Conservation (phyloP, 2,113 vertebrate species). For the Xenopus borealis region DNA sequence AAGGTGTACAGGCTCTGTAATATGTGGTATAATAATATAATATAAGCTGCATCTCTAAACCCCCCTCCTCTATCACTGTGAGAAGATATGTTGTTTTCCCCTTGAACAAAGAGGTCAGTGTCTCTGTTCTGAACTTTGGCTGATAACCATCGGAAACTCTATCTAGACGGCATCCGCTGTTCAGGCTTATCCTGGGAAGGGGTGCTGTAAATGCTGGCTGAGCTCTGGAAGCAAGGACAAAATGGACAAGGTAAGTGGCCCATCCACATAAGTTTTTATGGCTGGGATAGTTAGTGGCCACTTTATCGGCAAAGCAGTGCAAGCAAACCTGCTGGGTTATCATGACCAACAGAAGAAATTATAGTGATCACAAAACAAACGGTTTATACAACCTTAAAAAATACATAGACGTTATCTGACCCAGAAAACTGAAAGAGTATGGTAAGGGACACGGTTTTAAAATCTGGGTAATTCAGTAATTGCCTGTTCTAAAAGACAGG, state of each 20-base stretch:
- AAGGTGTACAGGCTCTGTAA: constrained; percentile 36
- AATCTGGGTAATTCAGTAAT: too few relatives aligned
- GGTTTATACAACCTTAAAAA: too few relatives aligned
- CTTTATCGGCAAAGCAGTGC: too few relatives aligned
- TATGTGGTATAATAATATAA: background rate
- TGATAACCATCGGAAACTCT: constrained; percentile 68
- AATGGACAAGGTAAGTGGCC: background rate
- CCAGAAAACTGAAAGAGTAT: too few relatives aligned
- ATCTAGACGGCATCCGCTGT: constrained; percentile 56
- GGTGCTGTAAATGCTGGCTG: constrained; percentile 21
- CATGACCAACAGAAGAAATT: too few relatives aligned
- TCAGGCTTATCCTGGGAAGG: constrained; percentile 37
- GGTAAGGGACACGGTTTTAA: too few relatives aligned
- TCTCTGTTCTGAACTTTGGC: constrained; percentile 10
- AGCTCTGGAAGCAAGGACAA: background rate
- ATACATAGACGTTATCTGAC: too few relatives aligned
- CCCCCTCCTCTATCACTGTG: constrained; percentile 21
- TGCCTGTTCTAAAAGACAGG: too few relatives aligned
- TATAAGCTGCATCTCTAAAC: constrained; percentile 19
- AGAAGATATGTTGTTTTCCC: constrained; percentile 57
- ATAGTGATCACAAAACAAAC: too few relatives aligned
- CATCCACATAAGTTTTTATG: background rate
- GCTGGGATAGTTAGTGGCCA: too few relatives aligned
- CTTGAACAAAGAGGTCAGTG: constrained; percentile 69
- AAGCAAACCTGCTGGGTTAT: too few relatives aligned